These are phyloP conservation scores for Conus ventricosus DNA, from an alignment of 1,140 invertebrate genomes.

Conservation along the genomic window DNA sequence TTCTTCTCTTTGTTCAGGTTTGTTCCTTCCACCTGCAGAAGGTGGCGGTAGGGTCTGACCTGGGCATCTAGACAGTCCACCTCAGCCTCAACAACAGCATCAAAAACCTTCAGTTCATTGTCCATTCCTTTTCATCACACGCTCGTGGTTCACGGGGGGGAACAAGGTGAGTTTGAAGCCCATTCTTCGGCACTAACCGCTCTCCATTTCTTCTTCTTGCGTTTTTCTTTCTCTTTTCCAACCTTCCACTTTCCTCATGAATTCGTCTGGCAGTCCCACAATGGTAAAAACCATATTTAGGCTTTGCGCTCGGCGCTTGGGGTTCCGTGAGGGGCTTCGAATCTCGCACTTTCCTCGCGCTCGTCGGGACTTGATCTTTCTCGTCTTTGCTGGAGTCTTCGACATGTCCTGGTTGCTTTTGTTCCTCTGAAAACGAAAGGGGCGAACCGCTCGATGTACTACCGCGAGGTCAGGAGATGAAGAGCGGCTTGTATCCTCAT, in stretches of 20 bases:
- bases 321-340: background rate
- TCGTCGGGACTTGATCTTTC: background rate
- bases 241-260: constrained; percentile 4
- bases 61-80: constrained; percentile 38
- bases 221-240: constrained; percentile 25
- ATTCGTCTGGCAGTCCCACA: constrained; percentile 3
- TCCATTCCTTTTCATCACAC: constrained; percentile 38
- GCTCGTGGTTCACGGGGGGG: constrained; percentile 46
- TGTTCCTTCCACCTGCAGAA: constrained; percentile 34
- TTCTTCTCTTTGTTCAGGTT: constrained; percentile 40
- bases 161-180: constrained; percentile 62
- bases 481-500: background rate
- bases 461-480: no score
- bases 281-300: background rate
- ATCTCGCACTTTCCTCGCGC: background rate
- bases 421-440: background rate
- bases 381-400: background rate
- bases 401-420: background rate
- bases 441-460: background rate
- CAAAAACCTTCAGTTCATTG: constrained; percentile 41
- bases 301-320: background rate
- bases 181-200: constrained; percentile 42
- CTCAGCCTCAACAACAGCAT: constrained; percentile 33
- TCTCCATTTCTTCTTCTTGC: constrained; percentile 65
- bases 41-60: constrained; percentile 38